Conservation (phyloP, 2,797 vertebrate genomes). For the Sebastiscus tertius region DNA sequence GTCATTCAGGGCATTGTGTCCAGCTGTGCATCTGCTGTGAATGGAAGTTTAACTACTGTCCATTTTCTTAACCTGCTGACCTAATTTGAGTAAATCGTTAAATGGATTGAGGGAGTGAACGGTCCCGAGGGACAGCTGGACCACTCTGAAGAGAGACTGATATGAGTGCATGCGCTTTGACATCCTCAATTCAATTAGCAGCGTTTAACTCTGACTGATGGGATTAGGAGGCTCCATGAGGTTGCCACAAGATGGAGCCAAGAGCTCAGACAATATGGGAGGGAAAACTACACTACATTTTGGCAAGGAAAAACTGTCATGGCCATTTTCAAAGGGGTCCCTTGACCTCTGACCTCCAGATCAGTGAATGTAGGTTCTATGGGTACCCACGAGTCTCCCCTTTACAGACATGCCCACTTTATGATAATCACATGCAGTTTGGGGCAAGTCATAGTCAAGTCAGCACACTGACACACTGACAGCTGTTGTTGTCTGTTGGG, state of each 20-base stretch:
- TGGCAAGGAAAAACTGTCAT: too few species aligned
- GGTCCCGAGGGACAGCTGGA: slow-evolving; percentile 35
- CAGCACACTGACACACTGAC: too few species aligned
- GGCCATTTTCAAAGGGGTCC: too few species aligned
- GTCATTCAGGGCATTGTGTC: not conserved
- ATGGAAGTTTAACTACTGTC: not conserved
- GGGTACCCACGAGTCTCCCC: too few species aligned
- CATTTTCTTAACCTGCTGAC: slow-evolving; percentile 29
- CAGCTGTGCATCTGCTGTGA: not conserved
- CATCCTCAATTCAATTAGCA: slow-evolving; percentile 52
- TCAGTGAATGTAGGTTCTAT: too few species aligned
- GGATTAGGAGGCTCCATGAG: not conserved
- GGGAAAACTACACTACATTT: too few species aligned
- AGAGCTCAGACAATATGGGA: not conserved
- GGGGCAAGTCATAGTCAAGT: too few species aligned
- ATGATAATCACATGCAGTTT: too few species aligned
- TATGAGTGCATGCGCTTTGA: slow-evolving; percentile 47
- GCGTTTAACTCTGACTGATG: slow-evolving; percentile 33
- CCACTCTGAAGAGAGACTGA: slow-evolving; percentile 1
- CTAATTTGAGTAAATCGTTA: slow-evolving; percentile 26
- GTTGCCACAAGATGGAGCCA: slow-evolving; percentile 67
- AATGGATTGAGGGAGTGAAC: slow-evolving; percentile 13
- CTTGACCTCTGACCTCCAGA: too few species aligned
- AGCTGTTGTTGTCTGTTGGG: too few species aligned
- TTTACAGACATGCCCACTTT: too few species aligned